These are phyloP conservation scores for Gorsachius magnificus DNA, from an alignment of 2,797 vertebrate genomes.

Conservation along the genomic window DNA sequence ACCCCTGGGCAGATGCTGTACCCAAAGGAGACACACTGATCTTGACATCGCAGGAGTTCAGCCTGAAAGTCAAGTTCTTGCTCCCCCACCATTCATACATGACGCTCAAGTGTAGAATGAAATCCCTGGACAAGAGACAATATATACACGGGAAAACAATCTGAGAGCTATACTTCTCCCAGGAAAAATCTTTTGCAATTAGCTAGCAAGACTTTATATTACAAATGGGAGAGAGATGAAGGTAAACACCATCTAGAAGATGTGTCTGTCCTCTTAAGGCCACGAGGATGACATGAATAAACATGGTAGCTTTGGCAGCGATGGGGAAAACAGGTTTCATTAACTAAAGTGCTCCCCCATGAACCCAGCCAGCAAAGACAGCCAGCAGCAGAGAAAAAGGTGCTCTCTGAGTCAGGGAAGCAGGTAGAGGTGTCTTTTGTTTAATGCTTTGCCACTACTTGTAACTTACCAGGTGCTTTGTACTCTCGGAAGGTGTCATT, in stretches of 20 bases:
- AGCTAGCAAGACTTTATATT: neutral
- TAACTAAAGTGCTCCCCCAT: neutral
- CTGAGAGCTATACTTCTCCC: neutral
- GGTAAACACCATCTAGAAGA: neutral
- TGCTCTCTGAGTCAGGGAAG: neutral
- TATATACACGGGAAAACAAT: neutral
- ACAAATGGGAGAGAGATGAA: neutral
- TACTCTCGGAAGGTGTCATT: slow-evolving; percentile 81
- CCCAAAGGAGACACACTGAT: neutral
- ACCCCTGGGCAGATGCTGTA: neutral
- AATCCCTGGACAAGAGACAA: neutral
- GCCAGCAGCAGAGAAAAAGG: neutral
- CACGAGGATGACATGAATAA: neutral
- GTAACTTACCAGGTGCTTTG: slow-evolving; percentile 82
- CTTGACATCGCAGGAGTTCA: neutral
- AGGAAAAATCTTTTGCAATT: neutral
- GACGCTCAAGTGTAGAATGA: neutral
- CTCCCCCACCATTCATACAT: neutral
- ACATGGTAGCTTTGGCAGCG: neutral
- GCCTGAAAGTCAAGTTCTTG: neutral
- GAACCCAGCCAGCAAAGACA: neutral
- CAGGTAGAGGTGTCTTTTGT: neutral
- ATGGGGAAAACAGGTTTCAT: neutral
- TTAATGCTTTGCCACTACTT: neutral
- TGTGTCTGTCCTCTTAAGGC: neutral